Base-by-base conservation (phyloP, 2,113 vertebrate species). In the Hippotragus niger region DNA sequence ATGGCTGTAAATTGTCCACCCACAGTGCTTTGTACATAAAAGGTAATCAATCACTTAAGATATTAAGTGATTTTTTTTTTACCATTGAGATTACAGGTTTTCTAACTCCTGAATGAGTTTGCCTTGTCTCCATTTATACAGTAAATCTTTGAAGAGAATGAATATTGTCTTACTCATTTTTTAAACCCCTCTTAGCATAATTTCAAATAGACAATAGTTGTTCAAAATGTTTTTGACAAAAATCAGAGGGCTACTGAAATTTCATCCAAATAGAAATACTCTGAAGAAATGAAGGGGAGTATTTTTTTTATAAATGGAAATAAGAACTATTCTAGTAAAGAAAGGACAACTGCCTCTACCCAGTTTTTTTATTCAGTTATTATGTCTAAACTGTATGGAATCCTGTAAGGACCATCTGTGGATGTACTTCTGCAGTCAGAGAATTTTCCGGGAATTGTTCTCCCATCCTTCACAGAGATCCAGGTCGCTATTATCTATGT, bases 221-320 rank as follows among this genome's bases (percentile, higher is more conserved):
- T 67, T 80, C 43, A 53, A 76, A 81, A 86, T 50, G 13, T 23
- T 88, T 52, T 45, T 81, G 52, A 50, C 81, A 33, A 43, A 91
- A 60, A 80, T 55, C 74, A 88, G 57, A 97, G 36, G 13, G 29
- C 23, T 62, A 74, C 47, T 62, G 89, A 85, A 84, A 88, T 93
- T 58, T 93, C 40, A 84, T 50, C 50, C 67, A 64, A 81, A 57
- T 31, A 14, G 23, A 58, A 12, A 13, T 92, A 3, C 40, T 92
- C 40, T 76, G 21, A 50, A 13, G 43, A 55, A 53, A 82, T 60
- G 57, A 87, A 90, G 9, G 45, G 33, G 29, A 13, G 5, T 81
- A 17, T n/a, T 58, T 78, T 19, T 62, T 78, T 45, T 50, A 74
- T n/a, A 21, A 96, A 45, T 67, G 7, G 82, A 88, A 92, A 67